Evolutionary conservation across 2,888 invertebrate species (phyloP).

Genomic region (Drosophila borborema): DNA sequence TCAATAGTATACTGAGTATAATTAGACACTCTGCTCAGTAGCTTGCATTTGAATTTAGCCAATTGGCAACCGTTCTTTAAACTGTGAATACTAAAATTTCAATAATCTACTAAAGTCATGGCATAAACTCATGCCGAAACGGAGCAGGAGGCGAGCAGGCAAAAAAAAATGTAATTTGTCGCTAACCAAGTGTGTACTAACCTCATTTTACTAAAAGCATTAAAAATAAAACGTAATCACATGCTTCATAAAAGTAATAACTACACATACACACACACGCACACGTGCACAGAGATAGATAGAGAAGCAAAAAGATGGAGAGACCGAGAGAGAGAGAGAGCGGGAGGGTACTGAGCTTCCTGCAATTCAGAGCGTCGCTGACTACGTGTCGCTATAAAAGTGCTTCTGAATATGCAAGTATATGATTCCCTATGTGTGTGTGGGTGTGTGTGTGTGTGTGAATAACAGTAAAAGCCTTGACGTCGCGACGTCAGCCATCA

Average conservation of each 20-base stretch:
- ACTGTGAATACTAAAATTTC: slow-evolving; percentile 38
- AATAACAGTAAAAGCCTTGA: slow-evolving; percentile 51
- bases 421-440: slow-evolving; percentile 2
- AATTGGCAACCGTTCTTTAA: slow-evolving; percentile 23
- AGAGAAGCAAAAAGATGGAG: slow-evolving; percentile 1
- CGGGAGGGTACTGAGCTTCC: slow-evolving; percentile 50
- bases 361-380: slow-evolving; percentile 69
- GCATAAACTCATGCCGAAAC: neutral
- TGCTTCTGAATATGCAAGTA: slow-evolving; percentile 30
- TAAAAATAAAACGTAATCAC: slow-evolving; percentile 81
- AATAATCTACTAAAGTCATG: slow-evolving; percentile 40
- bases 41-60: neutral
- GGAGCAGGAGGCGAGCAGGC: slow-evolving; percentile 1
- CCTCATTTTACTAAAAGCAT: slow-evolving; percentile 81
- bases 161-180: slow-evolving; percentile 74
- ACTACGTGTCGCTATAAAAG: slow-evolving; percentile 77
- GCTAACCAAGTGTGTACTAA: slow-evolving; percentile 81
- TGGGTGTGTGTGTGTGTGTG: slow-evolving; percentile 29
- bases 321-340: slow-evolving; percentile 2
- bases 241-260: slow-evolving; percentile 82
- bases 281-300: slow-evolving; percentile 14
- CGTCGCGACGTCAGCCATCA: slow-evolving; percentile 43
- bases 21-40: neutral
- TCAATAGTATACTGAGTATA: neutral
- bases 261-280: slow-evolving; percentile 66